Evolutionary conservation across 1,140 invertebrate species (phyloP), one percentile per base, ranked within the genome.

Genomic region (Oryctes rhinoceros): DNA sequence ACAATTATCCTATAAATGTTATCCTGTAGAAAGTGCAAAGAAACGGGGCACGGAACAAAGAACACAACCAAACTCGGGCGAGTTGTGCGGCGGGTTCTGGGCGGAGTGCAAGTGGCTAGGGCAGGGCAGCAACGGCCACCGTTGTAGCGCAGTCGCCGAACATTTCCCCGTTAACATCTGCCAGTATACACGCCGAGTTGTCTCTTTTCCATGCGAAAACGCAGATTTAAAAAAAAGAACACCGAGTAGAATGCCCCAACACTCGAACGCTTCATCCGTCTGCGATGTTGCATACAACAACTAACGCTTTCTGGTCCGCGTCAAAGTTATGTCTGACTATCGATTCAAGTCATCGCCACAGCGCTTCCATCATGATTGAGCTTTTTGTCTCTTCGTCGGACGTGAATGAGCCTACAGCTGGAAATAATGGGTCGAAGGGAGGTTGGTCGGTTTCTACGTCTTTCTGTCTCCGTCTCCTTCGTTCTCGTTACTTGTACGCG

Each of bases 41-140:
- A 76, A 76, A 76, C 75, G 47, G 75, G 75, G 75, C 75, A 49
- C 75, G 35, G 75, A 76, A 76, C 75, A 76, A 76, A 76, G 75
- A 88, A 82, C 83, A 13, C 86, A 85, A 65, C 85, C 84, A 10
- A 86, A 87, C 37, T 81, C 83, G 37, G 81, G 86, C 0, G 80
- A 83, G 75, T 76, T 76, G 75, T 44, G 39, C 47, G 75, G 15
- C 75, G 75, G 37, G 75, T 76, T 76, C 75, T 76, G 75, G 75
- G 75, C 39, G 75, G 75, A 76, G 75, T 76, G 75, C 75, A 76
- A 76, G 39, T 76, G 39, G 47, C 75, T 49, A 76, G 75, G 75
- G 75, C 75, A 76, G 75, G 75, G 75, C 75, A 76, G 37, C 75
- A 49, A 76, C 37, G 75, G 75, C 75, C 37, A 48, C 65, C 18